These are phyloP conservation scores for Pomacea canaliculata DNA, from an alignment of 2,888 invertebrate species.

Conservation along the genomic window DNA sequence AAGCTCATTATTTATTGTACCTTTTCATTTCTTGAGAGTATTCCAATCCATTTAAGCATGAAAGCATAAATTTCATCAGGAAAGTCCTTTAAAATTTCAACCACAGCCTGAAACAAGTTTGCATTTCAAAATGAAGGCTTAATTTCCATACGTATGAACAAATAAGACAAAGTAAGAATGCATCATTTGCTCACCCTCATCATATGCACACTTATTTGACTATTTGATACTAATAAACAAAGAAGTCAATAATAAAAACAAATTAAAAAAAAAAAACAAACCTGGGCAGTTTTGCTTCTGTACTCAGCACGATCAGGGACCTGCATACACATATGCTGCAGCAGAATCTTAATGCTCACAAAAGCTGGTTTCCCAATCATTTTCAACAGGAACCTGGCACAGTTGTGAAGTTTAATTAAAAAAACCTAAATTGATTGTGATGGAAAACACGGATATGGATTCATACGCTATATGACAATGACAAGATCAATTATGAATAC, in stretches of 20 bases:
- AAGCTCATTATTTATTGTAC: slow-evolving; percentile 51
- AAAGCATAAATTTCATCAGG: slow-evolving; percentile 62
- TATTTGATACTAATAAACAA: no score
- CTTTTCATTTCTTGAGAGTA: slow-evolving; percentile 69
- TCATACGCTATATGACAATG: no score
- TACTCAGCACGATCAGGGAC: slow-evolving; percentile 71
- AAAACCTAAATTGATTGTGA: no score
- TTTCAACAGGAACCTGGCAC: slow-evolving; percentile 51
- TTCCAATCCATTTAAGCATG: slow-evolving; percentile 69
- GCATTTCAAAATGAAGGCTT: background rate
- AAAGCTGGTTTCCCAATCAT: slow-evolving; percentile 56
- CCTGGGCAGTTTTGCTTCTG: slow-evolving; percentile 68
- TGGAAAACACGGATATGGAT: no score
- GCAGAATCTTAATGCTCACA: slow-evolving; percentile 62
- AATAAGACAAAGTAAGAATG: background rate
- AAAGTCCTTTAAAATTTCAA: slow-evolving; percentile 64
- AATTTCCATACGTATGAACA: slow-evolving; percentile 5
- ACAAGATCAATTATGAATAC: slow-evolving; percentile 13
- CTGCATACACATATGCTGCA: slow-evolving; percentile 71
- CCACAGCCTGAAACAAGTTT: slow-evolving; percentile 53
- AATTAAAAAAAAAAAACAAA: slow-evolving; percentile 21
- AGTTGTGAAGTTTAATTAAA: background rate
- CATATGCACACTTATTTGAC: background rate
- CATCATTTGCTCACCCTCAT: background rate
- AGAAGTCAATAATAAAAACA: no score